phyloP scores from a whole-genome alignment of 2,113 vertebrate genomes.

The Tachysurus vachellii region DNA sequence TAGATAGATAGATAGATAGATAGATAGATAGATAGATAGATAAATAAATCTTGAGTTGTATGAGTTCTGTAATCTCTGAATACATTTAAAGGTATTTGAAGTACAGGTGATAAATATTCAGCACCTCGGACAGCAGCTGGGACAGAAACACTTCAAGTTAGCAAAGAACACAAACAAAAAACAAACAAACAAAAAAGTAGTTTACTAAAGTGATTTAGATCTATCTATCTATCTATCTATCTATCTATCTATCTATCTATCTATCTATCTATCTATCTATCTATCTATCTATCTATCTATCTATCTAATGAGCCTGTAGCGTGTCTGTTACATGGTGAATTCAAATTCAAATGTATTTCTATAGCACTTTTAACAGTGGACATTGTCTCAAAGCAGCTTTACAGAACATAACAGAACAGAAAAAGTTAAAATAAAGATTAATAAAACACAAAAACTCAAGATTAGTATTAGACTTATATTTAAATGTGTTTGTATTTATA shows the following conservation, averaged over 20 bases:
- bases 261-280: neutral
- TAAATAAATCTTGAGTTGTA: neutral
- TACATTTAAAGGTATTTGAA: neutral
- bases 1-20: no score
- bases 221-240: neutral
- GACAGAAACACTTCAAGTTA: neutral
- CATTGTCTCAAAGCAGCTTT: no score
- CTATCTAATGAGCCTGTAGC: no score
- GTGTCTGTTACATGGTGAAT: no score
- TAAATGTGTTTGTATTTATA: no score
- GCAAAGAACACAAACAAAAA: neutral
- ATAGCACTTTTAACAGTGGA: no score
- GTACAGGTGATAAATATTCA: neutral
- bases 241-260: neutral
- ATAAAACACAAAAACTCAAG: no score
- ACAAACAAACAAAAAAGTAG: neutral
- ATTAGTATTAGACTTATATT: no score
- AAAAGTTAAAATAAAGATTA: no score
- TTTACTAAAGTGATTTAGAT: neutral
- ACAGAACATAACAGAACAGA: no score
- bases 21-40: neutral
- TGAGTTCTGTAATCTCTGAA: neutral
- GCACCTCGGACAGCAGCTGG: conserved; percentile 9
- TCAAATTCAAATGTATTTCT: neutral
- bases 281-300: neutral